phyloP scores from a whole-genome alignment of 2,888 invertebrate species.

The Biston stratarius region DNA sequence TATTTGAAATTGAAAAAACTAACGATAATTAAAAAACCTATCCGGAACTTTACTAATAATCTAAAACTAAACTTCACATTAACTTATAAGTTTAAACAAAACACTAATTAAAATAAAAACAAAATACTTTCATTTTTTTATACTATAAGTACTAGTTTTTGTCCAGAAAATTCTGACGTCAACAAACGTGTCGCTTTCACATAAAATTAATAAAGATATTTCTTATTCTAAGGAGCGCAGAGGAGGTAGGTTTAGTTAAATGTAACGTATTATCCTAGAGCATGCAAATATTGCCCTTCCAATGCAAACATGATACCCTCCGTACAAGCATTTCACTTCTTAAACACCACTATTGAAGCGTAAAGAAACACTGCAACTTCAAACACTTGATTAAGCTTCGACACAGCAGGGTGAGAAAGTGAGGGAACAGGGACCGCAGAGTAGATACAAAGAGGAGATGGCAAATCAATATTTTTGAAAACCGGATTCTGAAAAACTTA shows the following conservation, averaged over 20 bases:
- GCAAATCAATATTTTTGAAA: background rate
- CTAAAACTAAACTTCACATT: no score
- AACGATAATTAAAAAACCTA: no score
- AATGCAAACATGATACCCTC: conserved; percentile 26
- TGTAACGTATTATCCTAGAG: background rate
- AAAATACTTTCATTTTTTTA: no score
- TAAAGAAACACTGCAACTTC: conserved; percentile 28
- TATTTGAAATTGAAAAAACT: no score
- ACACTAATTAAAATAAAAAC: no score
- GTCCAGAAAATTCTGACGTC: no score
- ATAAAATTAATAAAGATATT: background rate
- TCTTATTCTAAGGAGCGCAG: background rate
- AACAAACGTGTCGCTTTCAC: no score
- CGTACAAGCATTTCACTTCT: conserved; percentile 19
- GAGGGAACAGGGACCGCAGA: conserved; percentile 3
- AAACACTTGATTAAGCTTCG: conserved; percentile 37
- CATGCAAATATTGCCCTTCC: conserved; percentile 21
- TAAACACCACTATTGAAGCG: conserved; percentile 31
- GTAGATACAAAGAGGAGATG: background rate
- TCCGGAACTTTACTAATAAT: no score
- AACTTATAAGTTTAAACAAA: no score
- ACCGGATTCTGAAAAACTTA: background rate
- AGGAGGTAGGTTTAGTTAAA: background rate
- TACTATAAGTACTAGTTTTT: no score
- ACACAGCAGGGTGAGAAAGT: conserved; percentile 20